A percentile compares a stretch with the other conserved stretches of the same genome.
These are phyloP conservation scores for Parelbella ahira DNA, from an alignment of 2,888 invertebrate genomes.

Conservation along the genomic window DNA sequence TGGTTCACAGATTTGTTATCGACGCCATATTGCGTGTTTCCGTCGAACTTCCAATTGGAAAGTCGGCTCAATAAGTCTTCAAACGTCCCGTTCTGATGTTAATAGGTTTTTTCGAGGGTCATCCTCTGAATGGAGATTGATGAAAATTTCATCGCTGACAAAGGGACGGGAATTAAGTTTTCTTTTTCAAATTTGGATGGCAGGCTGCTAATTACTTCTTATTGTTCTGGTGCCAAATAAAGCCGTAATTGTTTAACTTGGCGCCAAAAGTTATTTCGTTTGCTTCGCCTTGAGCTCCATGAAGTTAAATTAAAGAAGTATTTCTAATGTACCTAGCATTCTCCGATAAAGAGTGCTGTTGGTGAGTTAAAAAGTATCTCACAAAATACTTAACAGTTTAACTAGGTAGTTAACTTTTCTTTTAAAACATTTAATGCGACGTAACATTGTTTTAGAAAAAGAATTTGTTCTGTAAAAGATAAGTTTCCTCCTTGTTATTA, in stretches of 20 bases:
- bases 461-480: too few relatives aligned
- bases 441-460: too few relatives aligned
- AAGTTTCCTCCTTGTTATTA: too few relatives aligned
- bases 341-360: too few relatives aligned
- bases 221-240: slow-evolving; percentile 63
- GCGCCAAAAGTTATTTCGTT: slow-evolving; percentile 47
- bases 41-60: slow-evolving; percentile 39
- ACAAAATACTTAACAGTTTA: too few relatives aligned
- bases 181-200: slow-evolving; percentile 46
- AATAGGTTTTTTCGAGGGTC: slow-evolving; percentile 52
- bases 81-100: slow-evolving; percentile 46
- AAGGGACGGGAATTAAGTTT: slow-evolving; percentile 49
- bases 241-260: slow-evolving; percentile 68
- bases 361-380: too few relatives aligned
- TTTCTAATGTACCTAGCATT: slow-evolving; percentile 15
- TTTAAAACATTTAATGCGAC: too few relatives aligned
- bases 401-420: too few relatives aligned
- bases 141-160: slow-evolving; percentile 43
- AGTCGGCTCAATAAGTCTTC: slow-evolving; percentile 42
- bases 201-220: slow-evolving; percentile 64
- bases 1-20: slow-evolving; percentile 63
- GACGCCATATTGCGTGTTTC: slow-evolving; percentile 58
- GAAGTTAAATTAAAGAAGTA: slow-evolving; percentile 42
- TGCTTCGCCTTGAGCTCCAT: slow-evolving; percentile 33
- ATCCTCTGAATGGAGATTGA: slow-evolving; percentile 43